Evolutionary conservation across 2,888 invertebrate species (phyloP), one percentile per base, ranked within the genome.

Genomic region (Stegophylla sp.): DNA sequence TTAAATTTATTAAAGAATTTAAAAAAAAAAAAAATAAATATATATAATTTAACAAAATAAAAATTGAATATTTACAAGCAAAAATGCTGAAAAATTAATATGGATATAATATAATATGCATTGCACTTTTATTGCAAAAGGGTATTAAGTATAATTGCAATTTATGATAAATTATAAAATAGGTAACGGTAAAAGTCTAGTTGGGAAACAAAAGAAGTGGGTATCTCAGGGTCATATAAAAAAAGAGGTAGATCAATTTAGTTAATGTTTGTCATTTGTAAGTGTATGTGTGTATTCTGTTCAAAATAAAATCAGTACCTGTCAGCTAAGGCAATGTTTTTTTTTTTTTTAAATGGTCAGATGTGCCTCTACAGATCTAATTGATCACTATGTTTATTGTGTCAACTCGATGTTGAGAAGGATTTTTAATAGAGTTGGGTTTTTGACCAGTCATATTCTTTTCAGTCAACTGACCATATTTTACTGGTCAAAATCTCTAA

Each of bases 91-190:
- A 79, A 74, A 76, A 61, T 51, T 41, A 59, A 79, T 61, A 61
- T 61, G 41, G 26, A 61, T 71, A 71, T 63, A 34, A 79, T 71
- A 69, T 69, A n/a, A 51, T 79, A 61, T 71, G 79, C 71, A 79
- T 79, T 79, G 79, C 79, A 79, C 79, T 10, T 41, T 69, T 79
- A 79, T 79, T 79, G 79, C 79, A 79, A 79, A 69, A 61, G 51
- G 79, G 28, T 69, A 67, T 77, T 77, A 69, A 71, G 61, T 66
- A 79, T 56, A 48, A 79, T 69, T 79, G 45, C 69, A 61, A 79
- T 26, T 79, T n/a, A 75, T 56, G 20, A 9, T 48, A 63, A 75
- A 71, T 41, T 61, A 71, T 71, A 23, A 79, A 79, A 61, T 79
- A 79, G 79, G 71, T 79, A 79, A 79, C 71, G 71, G 79, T 79